Base-by-base conservation (phyloP, 2,797 vertebrate species). In the Muscicapa comitata region DNA sequence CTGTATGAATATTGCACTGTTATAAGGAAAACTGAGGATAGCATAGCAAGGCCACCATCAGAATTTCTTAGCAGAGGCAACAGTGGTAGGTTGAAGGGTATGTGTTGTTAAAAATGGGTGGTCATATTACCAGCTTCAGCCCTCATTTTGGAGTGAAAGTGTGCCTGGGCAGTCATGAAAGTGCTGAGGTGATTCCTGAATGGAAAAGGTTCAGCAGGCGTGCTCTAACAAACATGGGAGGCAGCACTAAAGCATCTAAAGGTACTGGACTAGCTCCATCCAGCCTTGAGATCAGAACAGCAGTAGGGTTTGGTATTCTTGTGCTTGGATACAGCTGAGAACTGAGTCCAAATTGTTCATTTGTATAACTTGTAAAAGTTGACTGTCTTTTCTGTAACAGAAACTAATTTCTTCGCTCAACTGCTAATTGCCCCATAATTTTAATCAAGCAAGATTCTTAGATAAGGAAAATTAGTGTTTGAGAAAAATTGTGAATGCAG, bases 341-440 rank as follows among this genome's bases (percentile, higher is more conserved):
- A 51, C 38, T 8, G 65, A 80, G 40, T 16, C 42, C 1, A 0
- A 50, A 54, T 85, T 87, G 51, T 51, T 73, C 9, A 58, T 77
- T 45, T 83, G 68, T 54, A 85, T 67, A 88, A 65, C 74, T 87
- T 72, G 38, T 83, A 77, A 85, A 77, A 11, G n/a, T 50, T 87
- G 74, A 2, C 48, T 90, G 55, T 59, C 84, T 83, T 95, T 92
- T 92, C 74, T 94, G 72, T 78, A 89, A 54, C 61, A 68, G 35
- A 92, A 94, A 93, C 13, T 88, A 79, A 91, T 85, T 54, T 93
- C 72, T 93, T 95, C 74, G 57, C 53, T 95, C 86, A 88, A 38
- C 45, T 82, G 47, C 68, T 95, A 92, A 93, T 95, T 96, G 61
- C 35, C 31, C 50, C 47, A 33, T 55, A 65, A 89, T 93, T 94